Percentiles rank a stretch among this genome's conserved stretches.
phyloP scores from a whole-genome alignment of 2,888 invertebrate genomes.

The Drosophila borealis region DNA sequence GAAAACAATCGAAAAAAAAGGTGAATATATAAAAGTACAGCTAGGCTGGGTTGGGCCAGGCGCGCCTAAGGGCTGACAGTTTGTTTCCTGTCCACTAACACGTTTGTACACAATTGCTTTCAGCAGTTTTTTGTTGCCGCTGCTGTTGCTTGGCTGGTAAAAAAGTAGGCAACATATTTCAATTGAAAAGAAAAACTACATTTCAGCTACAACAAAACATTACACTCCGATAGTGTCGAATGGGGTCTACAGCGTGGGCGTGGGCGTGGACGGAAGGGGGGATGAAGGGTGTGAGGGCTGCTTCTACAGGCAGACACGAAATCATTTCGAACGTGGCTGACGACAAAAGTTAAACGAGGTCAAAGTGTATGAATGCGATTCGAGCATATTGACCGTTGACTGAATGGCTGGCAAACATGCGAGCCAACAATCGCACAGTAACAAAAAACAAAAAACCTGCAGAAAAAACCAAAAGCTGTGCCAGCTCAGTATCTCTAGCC shows the following conservation, averaged over 20 bases:
- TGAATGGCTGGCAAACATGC: constrained; percentile 65
- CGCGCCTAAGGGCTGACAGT: constrained; percentile 39
- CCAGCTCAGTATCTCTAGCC: constrained; percentile 22
- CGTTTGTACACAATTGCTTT: constrained; percentile 53
- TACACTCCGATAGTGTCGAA: constrained; percentile 53
- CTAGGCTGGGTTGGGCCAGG: background rate
- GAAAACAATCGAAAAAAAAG: background rate
- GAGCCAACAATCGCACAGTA: constrained; percentile 45
- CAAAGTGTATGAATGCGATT: constrained; percentile 69
- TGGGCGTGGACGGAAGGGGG: background rate
- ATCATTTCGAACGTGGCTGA: constrained; percentile 64
- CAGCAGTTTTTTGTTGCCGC: constrained; percentile 8
- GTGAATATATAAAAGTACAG: background rate
- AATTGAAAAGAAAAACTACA: constrained; percentile 59
- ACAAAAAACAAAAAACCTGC: constrained; percentile 5
- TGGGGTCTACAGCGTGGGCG: background rate
- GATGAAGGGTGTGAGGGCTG: background rate
- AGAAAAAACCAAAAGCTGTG: constrained; percentile 23
- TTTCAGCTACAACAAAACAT: constrained; percentile 60
- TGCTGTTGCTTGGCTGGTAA: constrained; percentile 32
- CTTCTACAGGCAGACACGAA: constrained; percentile 49
- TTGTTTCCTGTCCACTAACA: constrained; percentile 51
- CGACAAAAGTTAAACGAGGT: constrained; percentile 74
- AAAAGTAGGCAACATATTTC: constrained; percentile 66
- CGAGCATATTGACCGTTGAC: constrained; percentile 72